A percentile compares a stretch with the other conserved stretches of the same genome.
Conservation (phyloP, 2,113 vertebrate species). For the Conger conger region DNA sequence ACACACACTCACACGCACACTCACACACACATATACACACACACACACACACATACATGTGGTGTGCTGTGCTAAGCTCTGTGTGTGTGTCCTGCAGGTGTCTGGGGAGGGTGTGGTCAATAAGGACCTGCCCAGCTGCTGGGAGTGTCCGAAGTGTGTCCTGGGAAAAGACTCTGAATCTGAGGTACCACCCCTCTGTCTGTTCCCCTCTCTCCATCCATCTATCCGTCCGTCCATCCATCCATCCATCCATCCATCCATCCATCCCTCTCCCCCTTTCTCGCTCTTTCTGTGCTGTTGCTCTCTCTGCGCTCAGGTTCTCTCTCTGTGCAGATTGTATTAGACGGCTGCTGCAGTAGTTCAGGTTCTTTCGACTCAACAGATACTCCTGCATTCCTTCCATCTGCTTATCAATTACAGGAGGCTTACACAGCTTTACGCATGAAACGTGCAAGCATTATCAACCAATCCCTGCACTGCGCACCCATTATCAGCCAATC, state of each 20-base stretch:
- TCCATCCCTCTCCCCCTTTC: no score
- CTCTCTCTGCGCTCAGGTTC: no score
- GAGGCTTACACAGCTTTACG: no score
- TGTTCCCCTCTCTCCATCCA: not conserved
- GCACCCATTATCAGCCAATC: no score
- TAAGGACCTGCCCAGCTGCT: constrained; percentile 94
- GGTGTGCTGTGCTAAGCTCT: not conserved
- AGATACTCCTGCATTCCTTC: no score
- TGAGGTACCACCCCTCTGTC: constrained; percentile 62
- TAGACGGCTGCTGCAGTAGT: no score
- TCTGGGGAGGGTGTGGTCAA: constrained; percentile 89
- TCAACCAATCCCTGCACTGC: no score
- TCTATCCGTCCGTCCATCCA: not conserved
- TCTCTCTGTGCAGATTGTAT: no score
- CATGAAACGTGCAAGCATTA: no score
- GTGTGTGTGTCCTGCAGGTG: constrained; percentile 70
- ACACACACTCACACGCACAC: not conserved
- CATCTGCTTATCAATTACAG: no score
- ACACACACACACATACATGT: not conserved
- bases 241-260: not conserved
- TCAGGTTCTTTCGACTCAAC: no score
- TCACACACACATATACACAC: not conserved
- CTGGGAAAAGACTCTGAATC: constrained; percentile 74
- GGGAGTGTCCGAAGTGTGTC: constrained; percentile 95
- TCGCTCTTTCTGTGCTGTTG: no score